A percentile compares a stretch with the other conserved stretches of the same genome.
Evolutionary conservation across 2,888 invertebrate species (phyloP).

Genomic region (Pachymerium ferrugineum): DNA sequence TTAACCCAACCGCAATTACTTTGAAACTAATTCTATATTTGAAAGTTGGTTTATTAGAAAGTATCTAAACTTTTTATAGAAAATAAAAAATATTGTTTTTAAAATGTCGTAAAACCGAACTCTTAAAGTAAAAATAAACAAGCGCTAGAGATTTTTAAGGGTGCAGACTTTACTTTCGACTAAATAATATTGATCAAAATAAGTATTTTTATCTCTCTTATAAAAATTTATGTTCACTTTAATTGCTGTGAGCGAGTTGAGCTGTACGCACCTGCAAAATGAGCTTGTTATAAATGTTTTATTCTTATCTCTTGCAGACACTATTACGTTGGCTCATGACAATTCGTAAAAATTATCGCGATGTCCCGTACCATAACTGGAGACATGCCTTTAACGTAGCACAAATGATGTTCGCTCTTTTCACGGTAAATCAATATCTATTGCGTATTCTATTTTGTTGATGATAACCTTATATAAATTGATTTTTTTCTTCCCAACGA

Average conservation of each 20-base stretch:
- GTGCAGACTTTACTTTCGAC: no score
- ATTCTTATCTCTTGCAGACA: slow-evolving; percentile 44
- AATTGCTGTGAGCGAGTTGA: background rate
- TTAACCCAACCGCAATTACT: no score
- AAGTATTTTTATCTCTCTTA: no score
- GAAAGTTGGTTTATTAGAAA: no score
- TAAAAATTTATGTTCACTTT: background rate
- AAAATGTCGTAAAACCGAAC: no score
- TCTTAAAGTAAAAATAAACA: no score
- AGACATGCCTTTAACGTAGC: slow-evolving; percentile 58
- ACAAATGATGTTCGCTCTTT: slow-evolving; percentile 53
- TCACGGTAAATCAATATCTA: slow-evolving; percentile 48
- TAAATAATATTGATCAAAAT: no score
- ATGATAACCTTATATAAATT: background rate
- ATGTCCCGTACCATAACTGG: slow-evolving; percentile 94
- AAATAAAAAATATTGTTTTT: no score
- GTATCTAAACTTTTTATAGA: no score
- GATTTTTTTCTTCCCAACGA: background rate
- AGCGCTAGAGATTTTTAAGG: no score
- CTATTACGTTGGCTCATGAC: slow-evolving; percentile 67
- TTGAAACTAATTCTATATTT: no score
- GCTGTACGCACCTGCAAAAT: background rate
- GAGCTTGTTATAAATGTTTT: background rate
- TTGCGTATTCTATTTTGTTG: background rate
- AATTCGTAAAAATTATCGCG: slow-evolving; percentile 90